A percentile compares a stretch with the other conserved stretches of the same genome.
Evolutionary conservation across 2,113 vertebrate species (phyloP).

Genomic region (Platichthys flesus): DNA sequence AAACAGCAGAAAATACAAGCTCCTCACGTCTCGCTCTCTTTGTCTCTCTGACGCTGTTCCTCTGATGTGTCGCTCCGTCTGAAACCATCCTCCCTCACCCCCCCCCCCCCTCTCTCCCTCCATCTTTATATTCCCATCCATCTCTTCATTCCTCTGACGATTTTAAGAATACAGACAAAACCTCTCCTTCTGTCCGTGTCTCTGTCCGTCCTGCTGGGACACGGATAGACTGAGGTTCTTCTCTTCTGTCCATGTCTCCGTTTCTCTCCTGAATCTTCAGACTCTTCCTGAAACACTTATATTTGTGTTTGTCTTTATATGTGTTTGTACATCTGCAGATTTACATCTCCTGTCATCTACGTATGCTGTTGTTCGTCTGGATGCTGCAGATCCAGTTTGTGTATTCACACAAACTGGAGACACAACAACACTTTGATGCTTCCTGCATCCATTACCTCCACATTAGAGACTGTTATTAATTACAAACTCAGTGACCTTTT

Average conservation of each 20-base stretch:
- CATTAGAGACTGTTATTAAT: too few species aligned
- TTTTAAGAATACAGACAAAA: too few species aligned
- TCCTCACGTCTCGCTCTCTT: conserved; percentile 7
- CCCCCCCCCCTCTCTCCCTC: background rate
- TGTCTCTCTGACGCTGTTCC: background rate
- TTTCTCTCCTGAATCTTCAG: background rate
- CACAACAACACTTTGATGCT: conserved; percentile 1
- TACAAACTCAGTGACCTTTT: too few species aligned
- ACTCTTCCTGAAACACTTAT: too few species aligned
- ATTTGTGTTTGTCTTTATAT: too few species aligned
- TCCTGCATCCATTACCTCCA: background rate
- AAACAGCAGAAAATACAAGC: background rate
- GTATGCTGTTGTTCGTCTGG: background rate
- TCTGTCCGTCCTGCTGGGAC: too few species aligned
- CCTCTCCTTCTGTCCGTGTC: too few species aligned
- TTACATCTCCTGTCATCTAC: background rate
- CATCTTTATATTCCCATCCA: background rate
- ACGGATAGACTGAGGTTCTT: too few species aligned
- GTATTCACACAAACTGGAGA: conserved; percentile 14
- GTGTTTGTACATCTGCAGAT: too few species aligned
- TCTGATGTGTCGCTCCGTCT: background rate
- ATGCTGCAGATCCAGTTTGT: background rate
- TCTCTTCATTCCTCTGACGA: too few species aligned
- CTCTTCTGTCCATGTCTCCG: background rate
- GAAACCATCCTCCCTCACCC: background rate